Conservation (phyloP, 1,140 invertebrate genomes). For the Portunus trituberculatus region DNA sequence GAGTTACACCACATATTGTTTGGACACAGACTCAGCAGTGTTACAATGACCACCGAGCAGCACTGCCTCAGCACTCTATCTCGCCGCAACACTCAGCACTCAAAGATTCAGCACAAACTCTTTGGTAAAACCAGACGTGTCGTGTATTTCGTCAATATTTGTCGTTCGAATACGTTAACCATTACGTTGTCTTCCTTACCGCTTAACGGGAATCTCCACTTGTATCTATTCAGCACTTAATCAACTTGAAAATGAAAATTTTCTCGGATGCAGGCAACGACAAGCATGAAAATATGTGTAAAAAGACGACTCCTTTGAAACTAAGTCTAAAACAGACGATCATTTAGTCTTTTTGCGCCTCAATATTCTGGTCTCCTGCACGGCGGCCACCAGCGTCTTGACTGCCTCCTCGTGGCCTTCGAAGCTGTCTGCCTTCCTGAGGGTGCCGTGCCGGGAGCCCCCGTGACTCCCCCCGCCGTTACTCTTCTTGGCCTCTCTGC, state of each 20-base stretch:
- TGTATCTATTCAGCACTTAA: constrained; percentile 52
- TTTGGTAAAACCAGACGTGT: constrained; percentile 34
- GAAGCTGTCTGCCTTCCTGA: constrained; percentile 86
- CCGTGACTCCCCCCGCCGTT: constrained; percentile 71
- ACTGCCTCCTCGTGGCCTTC: constrained; percentile 88
- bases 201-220: constrained; percentile 10
- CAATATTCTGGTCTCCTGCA: constrained; percentile 85
- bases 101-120: not conserved
- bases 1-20: not conserved
- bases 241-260: constrained; percentile 40
- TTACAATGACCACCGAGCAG: not conserved
- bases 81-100: constrained; percentile 53
- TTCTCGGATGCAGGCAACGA: constrained; percentile 66
- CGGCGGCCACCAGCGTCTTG: constrained; percentile 86
- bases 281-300: constrained; percentile 64
- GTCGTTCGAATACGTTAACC: not conserved
- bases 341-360: constrained; percentile 79
- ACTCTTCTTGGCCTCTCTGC: constrained; percentile 77
- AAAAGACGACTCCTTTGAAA: constrained; percentile 48
- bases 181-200: not conserved
- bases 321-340: constrained; percentile 53
- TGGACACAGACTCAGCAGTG: not conserved
- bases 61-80: constrained; percentile 24
- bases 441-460: constrained; percentile 81
- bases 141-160: not conserved